phyloP scores from a whole-genome alignment of 2,113 vertebrate genomes.

The human region GRCh38 chr6:136883001-136883500 shows the following conservation, averaged over 20 bases:
- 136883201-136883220: background rate
- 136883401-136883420: background rate
- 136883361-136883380: background rate
- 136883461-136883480: background rate
- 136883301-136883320: background rate
- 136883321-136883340: background rate
- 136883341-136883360: background rate
- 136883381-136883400: background rate
- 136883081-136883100: slow-evolving; percentile 31
- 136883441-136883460: background rate
- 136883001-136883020: background rate
- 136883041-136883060: background rate
- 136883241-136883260: slow-evolving; percentile 17
- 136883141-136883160: slow-evolving; percentile 16
- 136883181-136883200: background rate
- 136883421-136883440: accelerated
- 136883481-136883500: background rate
- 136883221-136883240: background rate
- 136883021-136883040: slow-evolving; percentile 38
- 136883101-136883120: slow-evolving; percentile 31
- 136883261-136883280: background rate
- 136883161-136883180: slow-evolving; percentile 27
- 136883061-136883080: background rate
- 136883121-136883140: background rate
- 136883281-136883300: background rate